Percentiles rank a stretch among this genome's conserved stretches.
Evolutionary conservation across 2,113 vertebrate genomes (phyloP).

Genomic region (Antigone vipio): DNA sequence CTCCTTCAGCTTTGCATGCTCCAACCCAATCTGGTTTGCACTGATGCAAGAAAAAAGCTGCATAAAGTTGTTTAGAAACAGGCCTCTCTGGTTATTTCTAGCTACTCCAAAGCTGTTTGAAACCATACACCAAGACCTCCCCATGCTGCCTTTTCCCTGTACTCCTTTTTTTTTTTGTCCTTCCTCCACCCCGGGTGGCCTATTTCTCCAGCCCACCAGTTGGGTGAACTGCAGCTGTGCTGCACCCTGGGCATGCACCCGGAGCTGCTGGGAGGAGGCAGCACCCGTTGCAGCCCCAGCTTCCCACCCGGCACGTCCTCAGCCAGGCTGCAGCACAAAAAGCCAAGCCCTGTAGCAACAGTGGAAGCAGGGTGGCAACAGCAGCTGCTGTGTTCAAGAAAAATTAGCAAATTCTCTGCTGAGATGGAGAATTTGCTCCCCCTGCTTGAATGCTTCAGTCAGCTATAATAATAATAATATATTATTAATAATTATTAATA

Average conservation of each 20-base stretch:
- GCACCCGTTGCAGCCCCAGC: neutral
- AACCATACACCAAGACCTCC: conserved; percentile 11
- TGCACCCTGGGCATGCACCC: conserved; percentile 46
- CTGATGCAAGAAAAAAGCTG: neutral
- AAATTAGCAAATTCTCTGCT: conserved; percentile 28
- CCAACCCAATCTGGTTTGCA: neutral
- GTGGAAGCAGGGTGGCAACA: conserved; percentile 55
- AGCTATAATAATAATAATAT: neutral
- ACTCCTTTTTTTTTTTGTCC: neutral
- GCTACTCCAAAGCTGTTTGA: neutral
- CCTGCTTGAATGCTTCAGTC: neutral
- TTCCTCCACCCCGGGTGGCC: neutral
- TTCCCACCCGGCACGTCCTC: neutral
- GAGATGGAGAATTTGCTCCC: neutral
- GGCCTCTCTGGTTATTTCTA: neutral
- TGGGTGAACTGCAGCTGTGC: neutral
- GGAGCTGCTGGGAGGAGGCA: neutral
- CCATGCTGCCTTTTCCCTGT: neutral
- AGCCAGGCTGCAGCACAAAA: neutral
- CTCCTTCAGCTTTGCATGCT: neutral
- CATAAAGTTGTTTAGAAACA: neutral
- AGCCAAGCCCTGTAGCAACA: conserved; percentile 45
- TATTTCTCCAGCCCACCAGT: conserved; percentile 44
- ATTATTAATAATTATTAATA: neutral
- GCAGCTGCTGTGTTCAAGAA: conserved; percentile 10